Evolutionary conservation across 2,888 invertebrate species (phyloP), one percentile per base, ranked within the genome.

Genomic region (Himalopsyche japonica): DNA sequence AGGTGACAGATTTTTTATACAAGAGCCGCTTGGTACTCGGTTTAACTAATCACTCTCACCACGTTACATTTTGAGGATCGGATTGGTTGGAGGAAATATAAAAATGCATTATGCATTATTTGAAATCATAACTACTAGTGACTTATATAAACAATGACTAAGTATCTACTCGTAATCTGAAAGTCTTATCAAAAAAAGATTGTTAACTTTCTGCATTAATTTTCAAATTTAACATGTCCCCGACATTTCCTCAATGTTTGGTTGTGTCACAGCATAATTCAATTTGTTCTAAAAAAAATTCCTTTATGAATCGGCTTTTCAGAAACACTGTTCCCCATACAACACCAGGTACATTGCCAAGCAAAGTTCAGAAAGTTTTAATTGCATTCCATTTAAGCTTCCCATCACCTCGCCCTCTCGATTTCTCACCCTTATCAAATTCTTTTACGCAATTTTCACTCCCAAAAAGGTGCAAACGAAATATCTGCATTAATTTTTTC

Each of bases 281-380:
- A 70, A 70, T 70, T 70, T 70, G 5, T 70, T 15, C 30, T 30
- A 10, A 70, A 70, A 32, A 70, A 70, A 27, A 70, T 30, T 30
- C 30, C 70, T 27, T 70, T 27, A 27, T 70, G 70, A 12, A 27
- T 10, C 70, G 30, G 70, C 27, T 27, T 30, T 27, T 30, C 6
- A 30, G 70, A 30, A 3, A 27, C 27, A 3, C 15, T 8, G 70
- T 15, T 70, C 30, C 15, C 70, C 30, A 10, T 70, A 27, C 24
- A 27, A 12, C 20, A 57, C 24, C 27, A 70, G 27, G 70, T 70
- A 70, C 70, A 12, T 70, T 47, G n/a, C 48, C n/a, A 27, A 82
- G 78, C 78, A 37, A 78, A 76, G 30, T 76, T 80, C 48, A 76
- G 57, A 70, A 83, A 83, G 80, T 83, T 83, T 83, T 83, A 83